phyloP scores from a whole-genome alignment of 2,113 vertebrate species.

The Mormoops blainvillei region DNA sequence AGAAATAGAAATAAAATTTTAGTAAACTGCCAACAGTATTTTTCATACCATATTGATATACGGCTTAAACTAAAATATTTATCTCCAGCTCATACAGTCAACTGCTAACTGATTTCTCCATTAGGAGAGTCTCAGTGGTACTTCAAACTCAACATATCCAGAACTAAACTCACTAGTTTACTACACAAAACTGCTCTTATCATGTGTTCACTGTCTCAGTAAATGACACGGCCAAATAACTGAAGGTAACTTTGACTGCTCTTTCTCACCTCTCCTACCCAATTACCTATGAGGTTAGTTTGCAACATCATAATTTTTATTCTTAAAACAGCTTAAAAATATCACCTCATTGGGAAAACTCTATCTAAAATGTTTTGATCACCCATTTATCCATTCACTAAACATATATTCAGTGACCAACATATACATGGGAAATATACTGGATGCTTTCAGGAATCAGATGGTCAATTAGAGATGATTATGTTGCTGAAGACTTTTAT shows the following conservation, averaged over 20 bases:
- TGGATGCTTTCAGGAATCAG: background rate
- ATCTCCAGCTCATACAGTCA: background rate
- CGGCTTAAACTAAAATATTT: background rate
- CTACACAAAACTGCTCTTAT: background rate
- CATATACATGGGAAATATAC: background rate
- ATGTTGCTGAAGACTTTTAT: constrained; percentile 6
- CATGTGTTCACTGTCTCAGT: background rate
- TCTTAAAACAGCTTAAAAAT: background rate
- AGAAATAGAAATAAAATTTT: background rate
- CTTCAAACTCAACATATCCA: background rate
- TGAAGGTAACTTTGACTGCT: background rate
- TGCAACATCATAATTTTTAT: background rate
- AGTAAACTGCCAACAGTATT: background rate
- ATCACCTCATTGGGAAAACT: background rate
- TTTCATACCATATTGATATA: background rate
- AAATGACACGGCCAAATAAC: background rate
- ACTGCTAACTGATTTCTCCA: background rate
- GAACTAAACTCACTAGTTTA: background rate
- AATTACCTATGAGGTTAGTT: background rate
- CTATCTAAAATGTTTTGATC: background rate
- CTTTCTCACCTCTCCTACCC: background rate
- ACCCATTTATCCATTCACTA: background rate
- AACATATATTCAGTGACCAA: background rate
- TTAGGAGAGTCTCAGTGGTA: background rate
- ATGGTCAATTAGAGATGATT: background rate